Conservation (phyloP, 2,113 vertebrate genomes). For the Callionymus lyra region DNA sequence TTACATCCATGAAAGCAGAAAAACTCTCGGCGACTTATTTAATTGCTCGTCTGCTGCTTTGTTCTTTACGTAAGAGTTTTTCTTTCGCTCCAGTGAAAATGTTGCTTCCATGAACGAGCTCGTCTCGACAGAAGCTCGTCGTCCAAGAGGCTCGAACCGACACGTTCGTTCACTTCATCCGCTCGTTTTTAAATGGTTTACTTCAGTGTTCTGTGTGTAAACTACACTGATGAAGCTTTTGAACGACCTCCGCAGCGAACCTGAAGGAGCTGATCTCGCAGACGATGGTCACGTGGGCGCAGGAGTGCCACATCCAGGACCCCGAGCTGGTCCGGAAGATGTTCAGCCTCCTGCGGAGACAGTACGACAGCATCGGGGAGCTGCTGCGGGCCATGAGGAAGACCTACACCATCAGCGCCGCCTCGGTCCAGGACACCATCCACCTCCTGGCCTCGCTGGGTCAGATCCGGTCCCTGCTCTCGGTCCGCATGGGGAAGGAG, state of each 20-base stretch:
- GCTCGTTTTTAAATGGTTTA: too few species aligned
- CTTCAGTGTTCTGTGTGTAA: too few species aligned
- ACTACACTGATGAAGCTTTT: too few species aligned
- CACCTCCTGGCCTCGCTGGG: slow-evolving; percentile 87
- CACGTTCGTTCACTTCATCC: neutral
- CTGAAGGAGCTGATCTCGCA: slow-evolving; percentile 93
- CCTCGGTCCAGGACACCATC: slow-evolving; percentile 87
- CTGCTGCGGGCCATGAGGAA: slow-evolving; percentile 87
- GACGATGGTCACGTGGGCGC: slow-evolving; percentile 95
- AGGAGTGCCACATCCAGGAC: slow-evolving; percentile 93
- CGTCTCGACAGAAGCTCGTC: too few species aligned
- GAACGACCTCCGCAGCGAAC: slow-evolving; percentile 74
- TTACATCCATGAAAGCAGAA: slow-evolving; percentile 3
- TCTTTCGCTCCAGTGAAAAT: slow-evolving; percentile 17
- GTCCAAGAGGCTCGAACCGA: neutral
- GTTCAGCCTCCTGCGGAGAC: slow-evolving; percentile 88
- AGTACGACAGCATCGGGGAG: slow-evolving; percentile 96
- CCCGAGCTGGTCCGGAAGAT: slow-evolving; percentile 88
- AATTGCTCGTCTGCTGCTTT: slow-evolving; percentile 8
- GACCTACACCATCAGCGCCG: slow-evolving; percentile 90
- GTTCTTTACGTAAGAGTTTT: slow-evolving; percentile 17
- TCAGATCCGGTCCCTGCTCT: slow-evolving; percentile 91
- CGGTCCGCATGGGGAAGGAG: slow-evolving; percentile 95
- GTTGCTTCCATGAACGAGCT: slow-evolving; percentile 18
- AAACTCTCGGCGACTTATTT: slow-evolving; percentile 16